A percentile compares a stretch with the other conserved stretches of the same genome.
phyloP scores from a whole-genome alignment of 1,140 invertebrate genomes.

The Riptortus pedestris region DNA sequence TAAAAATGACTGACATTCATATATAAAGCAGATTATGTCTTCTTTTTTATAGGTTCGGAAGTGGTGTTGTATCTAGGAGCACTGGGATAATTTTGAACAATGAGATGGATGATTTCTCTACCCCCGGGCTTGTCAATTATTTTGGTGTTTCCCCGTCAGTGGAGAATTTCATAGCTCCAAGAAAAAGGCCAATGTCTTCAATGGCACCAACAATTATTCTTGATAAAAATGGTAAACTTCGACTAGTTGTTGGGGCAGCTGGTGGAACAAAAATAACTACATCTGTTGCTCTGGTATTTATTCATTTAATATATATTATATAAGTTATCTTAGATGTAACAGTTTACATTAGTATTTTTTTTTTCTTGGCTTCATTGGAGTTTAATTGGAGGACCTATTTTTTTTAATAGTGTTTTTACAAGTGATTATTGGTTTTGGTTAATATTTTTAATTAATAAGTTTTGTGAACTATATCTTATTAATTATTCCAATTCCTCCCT shows the following conservation, averaged over 20 bases:
- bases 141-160: slow-evolving; percentile 68
- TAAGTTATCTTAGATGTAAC: too few relatives aligned
- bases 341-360: too few relatives aligned
- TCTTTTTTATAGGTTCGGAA: slow-evolving; percentile 72
- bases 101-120: slow-evolving; percentile 93
- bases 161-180: slow-evolving; percentile 65
- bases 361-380: too few relatives aligned
- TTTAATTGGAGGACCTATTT: too few relatives aligned
- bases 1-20: too few relatives aligned
- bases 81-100: slow-evolving; percentile 89
- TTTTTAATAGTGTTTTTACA: too few relatives aligned
- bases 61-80: slow-evolving; percentile 52
- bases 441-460: too few relatives aligned
- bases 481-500: too few relatives aligned
- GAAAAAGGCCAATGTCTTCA: slow-evolving; percentile 79
- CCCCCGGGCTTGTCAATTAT: slow-evolving; percentile 61
- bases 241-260: slow-evolving; percentile 68
- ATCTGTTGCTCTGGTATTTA: slow-evolving; percentile 55
- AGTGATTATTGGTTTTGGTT: too few relatives aligned
- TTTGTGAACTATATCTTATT: too few relatives aligned
- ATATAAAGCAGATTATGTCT: too few relatives aligned
- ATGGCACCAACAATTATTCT: slow-evolving; percentile 77
- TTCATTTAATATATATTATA: slow-evolving; percentile 4
- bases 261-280: slow-evolving; percentile 86
- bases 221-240: slow-evolving; percentile 49